Evolutionary conservation across 2,888 invertebrate species (phyloP).

Genomic region (Hecatera dysodea): DNA sequence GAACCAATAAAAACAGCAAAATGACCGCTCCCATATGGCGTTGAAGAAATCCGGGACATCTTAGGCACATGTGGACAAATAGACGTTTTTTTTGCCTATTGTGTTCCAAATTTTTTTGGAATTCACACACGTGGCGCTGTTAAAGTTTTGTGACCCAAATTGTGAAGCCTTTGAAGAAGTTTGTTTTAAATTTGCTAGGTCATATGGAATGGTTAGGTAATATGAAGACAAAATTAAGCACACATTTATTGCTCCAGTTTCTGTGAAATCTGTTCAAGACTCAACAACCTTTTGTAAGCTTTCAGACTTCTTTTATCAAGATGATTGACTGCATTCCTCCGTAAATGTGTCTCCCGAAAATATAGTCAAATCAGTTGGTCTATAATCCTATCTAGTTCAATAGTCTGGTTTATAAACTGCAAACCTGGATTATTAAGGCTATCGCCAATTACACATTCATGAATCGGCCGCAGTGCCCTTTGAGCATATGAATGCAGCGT

Average conservation of each 20-base stretch:
- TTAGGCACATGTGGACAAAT: slow-evolving; percentile 78
- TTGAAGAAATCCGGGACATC: slow-evolving; percentile 51
- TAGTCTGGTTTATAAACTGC: background rate
- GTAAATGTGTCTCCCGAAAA: background rate
- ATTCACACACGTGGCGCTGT: slow-evolving; percentile 54
- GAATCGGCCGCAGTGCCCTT: slow-evolving; percentile 15
- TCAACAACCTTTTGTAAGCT: background rate
- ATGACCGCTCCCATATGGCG: slow-evolving; percentile 73
- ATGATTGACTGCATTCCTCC: background rate
- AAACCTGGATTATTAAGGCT: background rate
- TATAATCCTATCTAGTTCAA: background rate
- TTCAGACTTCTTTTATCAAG: background rate
- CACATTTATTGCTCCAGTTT: background rate
- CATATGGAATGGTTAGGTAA: background rate
- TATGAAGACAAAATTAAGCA: background rate
- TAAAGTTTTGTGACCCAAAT: slow-evolving; percentile 53
- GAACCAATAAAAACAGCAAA: slow-evolving; percentile 66
- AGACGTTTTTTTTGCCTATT: slow-evolving; percentile 62
- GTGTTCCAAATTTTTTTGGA: slow-evolving; percentile 55
- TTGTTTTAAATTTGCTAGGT: slow-evolving; percentile 24
- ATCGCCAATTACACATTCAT: slow-evolving; percentile 25
- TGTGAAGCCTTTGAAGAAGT: slow-evolving; percentile 22
- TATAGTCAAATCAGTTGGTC: background rate
- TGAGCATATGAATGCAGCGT: slow-evolving; percentile 28
- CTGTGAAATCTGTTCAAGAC: background rate